Conservation (phyloP, 2,113 vertebrate genomes). For the Dicentrarchus labrax region DNA sequence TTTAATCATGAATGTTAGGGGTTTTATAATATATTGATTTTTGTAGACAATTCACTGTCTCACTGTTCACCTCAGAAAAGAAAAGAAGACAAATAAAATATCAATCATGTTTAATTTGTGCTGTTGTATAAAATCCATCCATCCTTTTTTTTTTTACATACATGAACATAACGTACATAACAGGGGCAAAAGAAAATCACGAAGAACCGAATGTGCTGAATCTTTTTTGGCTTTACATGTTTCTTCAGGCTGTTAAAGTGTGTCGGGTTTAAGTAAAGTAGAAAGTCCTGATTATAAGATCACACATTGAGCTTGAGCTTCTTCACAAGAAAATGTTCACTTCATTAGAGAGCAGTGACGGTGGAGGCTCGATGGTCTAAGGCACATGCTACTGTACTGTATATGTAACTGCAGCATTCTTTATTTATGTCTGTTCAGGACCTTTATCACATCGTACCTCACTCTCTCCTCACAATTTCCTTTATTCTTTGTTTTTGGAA, state of each 20-base stretch:
- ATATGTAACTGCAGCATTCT: constrained; percentile 13
- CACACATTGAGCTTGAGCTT: background rate
- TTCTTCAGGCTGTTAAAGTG: background rate
- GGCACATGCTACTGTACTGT: constrained; percentile 21
- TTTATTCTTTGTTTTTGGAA: background rate
- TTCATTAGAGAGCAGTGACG: constrained; percentile 4
- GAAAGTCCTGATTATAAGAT: constrained; percentile 9
- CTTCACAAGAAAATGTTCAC: constrained; percentile 10
- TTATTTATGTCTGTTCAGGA: background rate
- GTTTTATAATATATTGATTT: constrained; percentile 31
- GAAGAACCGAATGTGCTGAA: background rate
- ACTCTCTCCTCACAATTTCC: too few relatives aligned
- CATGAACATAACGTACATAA: background rate
- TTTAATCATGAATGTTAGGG: background rate
- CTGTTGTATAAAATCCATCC: constrained; percentile 32
- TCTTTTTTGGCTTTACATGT: background rate
- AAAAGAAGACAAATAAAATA: constrained; percentile 8
- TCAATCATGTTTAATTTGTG: constrained; percentile 5
- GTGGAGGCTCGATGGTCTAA: constrained; percentile 19
- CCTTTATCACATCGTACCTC: background rate
- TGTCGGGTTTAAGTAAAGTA: too few relatives aligned
- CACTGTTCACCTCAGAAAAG: background rate
- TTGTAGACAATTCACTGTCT: background rate
- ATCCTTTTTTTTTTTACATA: background rate
- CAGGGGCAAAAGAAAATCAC: constrained; percentile 12